phyloP scores from a whole-genome alignment of 2,113 vertebrate species.

The Rafetus swinhoei region DNA sequence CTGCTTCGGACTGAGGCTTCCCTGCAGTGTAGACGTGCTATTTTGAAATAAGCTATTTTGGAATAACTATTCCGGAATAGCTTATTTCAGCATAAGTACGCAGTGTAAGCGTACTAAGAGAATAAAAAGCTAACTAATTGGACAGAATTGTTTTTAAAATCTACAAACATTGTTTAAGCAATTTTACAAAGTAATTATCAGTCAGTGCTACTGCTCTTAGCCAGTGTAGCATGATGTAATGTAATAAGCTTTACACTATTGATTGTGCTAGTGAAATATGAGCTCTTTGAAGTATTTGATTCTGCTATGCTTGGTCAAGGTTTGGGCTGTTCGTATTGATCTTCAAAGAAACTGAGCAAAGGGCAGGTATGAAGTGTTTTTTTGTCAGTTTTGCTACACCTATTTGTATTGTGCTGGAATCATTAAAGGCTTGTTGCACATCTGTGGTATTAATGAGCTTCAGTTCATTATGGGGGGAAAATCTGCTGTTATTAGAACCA shows the following conservation, averaged over 20 bases:
- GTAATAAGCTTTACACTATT: slow-evolving; percentile 45
- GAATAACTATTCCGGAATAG: too few species aligned
- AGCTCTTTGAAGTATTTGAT: slow-evolving; percentile 52
- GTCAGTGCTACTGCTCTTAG: slow-evolving; percentile 23
- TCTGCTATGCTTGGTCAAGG: slow-evolving; percentile 27
- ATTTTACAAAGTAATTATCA: slow-evolving; percentile 43
- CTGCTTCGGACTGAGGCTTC: too few species aligned
- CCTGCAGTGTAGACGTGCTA: too few species aligned
- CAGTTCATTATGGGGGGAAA: slow-evolving; percentile 8
- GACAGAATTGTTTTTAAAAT: slow-evolving; percentile 26
- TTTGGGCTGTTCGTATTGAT: slow-evolving; percentile 34
- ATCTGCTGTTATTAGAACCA: slow-evolving; percentile 27
- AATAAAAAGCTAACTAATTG: slow-evolving; percentile 14
- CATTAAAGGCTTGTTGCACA: slow-evolving; percentile 8
- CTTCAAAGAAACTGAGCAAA: slow-evolving; percentile 46
- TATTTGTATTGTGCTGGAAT: not conserved
- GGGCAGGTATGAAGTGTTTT: not conserved
- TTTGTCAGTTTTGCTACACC: not conserved
- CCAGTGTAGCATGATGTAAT: slow-evolving; percentile 45
- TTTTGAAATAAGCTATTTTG: too few species aligned
- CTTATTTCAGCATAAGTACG: too few species aligned
- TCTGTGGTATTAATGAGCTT: not conserved
- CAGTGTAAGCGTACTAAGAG: not conserved
- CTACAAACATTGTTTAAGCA: slow-evolving; percentile 48
- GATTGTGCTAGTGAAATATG: slow-evolving; percentile 23